Conservation (phyloP, 2,797 vertebrate genomes). For the Betta splendens region DNA sequence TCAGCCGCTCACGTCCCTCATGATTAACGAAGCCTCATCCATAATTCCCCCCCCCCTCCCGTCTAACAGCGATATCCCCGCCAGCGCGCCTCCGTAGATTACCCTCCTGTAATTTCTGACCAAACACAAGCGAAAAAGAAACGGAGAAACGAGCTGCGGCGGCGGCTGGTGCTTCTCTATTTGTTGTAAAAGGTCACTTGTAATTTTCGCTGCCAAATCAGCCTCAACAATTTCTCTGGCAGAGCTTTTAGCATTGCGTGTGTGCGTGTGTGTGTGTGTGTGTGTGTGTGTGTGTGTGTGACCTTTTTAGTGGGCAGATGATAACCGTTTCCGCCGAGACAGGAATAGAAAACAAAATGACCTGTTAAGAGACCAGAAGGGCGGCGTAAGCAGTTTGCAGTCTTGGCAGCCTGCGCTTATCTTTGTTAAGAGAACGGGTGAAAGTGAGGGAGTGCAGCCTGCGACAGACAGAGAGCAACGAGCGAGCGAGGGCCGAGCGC, state of each 20-base stretch:
- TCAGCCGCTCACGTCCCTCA: conserved; percentile 49
- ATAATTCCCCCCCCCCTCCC: conserved; percentile 52
- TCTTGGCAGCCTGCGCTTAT: conserved; percentile 59
- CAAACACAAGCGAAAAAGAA: conserved; percentile 47
- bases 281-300: conserved; percentile 64
- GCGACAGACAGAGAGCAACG: conserved; percentile 39
- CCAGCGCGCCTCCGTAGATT: conserved; percentile 16
- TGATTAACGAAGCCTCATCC: conserved; percentile 56
- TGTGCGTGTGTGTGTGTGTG: conserved; percentile 58
- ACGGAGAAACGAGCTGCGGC: conserved; percentile 33
- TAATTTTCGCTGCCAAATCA: conserved; percentile 77
- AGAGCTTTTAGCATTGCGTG: conserved; percentile 64
- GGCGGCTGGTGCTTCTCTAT: conserved; percentile 54
- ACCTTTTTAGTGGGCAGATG: conserved; percentile 80
- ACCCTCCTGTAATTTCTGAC: conserved; percentile 42
- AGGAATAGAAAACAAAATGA: conserved; percentile 84
- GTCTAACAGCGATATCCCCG: conserved; percentile 51
- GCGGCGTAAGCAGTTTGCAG: conserved; percentile 72
- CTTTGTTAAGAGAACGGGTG: conserved; percentile 60
- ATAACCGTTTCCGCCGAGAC: conserved; percentile 77
- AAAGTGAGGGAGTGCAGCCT: conserved; percentile 38
- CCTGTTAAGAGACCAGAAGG: conserved; percentile 79
- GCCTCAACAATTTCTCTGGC: conserved; percentile 75
- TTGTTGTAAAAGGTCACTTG: conserved; percentile 77
- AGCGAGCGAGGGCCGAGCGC: conserved; percentile 41